phyloP scores from a whole-genome alignment of 1,140 invertebrate genomes.

The Lepidotrigona ventralis region DNA sequence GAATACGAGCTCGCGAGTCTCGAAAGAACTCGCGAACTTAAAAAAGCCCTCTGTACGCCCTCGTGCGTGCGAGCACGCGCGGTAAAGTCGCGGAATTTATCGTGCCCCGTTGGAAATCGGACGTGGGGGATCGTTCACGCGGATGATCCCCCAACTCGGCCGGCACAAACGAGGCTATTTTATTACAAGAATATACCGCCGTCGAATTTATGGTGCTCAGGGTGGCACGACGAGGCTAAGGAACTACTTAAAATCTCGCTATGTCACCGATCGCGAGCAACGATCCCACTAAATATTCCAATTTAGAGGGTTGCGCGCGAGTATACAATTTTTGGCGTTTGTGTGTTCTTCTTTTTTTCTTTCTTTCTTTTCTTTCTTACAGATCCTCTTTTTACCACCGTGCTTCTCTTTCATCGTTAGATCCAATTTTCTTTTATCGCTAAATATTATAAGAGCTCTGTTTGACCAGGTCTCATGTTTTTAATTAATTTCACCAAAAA shows the following conservation, averaged over 20 bases:
- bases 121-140: neutral
- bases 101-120: conserved; percentile 10
- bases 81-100: conserved; percentile 15
- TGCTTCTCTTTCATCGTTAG: no score
- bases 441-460: no score
- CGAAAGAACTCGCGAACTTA: neutral
- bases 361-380: no score
- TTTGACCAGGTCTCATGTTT: no score
- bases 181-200: conserved; percentile 3
- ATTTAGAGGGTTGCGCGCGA: conserved; percentile 5
- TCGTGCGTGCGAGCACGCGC: neutral
- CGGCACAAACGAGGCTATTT: conserved; percentile 14
- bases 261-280: neutral
- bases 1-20: neutral
- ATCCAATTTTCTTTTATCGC: no score
- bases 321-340: neutral
- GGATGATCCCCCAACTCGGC: neutral
- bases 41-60: neutral
- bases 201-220: conserved; percentile 4
- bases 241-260: conserved; percentile 14
- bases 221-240: neutral
- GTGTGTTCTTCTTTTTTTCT: no score
- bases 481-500: no score
- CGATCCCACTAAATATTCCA: conserved; percentile 7
- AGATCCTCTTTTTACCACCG: neutral